phyloP scores from a whole-genome alignment of 2,113 vertebrate genomes.

The Hippocampus mohnikei region DNA sequence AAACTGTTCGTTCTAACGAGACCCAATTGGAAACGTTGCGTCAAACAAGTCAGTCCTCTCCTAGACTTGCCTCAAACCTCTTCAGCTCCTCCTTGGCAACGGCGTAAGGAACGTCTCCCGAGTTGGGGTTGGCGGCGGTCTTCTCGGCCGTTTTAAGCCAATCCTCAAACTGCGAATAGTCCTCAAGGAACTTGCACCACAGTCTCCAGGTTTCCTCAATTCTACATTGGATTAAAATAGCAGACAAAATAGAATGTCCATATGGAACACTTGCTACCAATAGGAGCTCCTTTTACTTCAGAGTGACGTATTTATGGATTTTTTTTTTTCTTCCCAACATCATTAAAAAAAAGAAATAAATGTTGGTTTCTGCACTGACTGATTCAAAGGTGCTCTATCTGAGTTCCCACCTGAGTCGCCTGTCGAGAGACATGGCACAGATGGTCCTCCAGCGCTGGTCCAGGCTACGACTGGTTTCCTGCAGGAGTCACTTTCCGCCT shows the following conservation, averaged over 20 bases:
- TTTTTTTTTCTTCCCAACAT: too few species aligned
- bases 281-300: too few species aligned
- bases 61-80: constrained; percentile 84
- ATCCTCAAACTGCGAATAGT: constrained; percentile 88
- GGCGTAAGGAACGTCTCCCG: constrained; percentile 82
- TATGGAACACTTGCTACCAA: too few species aligned
- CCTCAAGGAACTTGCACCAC: constrained; percentile 90
- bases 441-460: constrained; percentile 94
- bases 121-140: constrained; percentile 81
- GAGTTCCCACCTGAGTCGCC: constrained; percentile 80
- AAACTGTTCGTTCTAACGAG: background rate
- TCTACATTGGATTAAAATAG: constrained; percentile 57
- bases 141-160: constrained; percentile 85
- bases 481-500: constrained; percentile 85
- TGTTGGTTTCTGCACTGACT: background rate
- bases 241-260: too few species aligned
- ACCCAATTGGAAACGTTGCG: background rate
- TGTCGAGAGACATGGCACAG: constrained; percentile 88
- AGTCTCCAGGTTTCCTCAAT: constrained; percentile 92
- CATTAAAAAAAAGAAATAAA: too few species aligned
- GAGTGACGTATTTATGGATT: too few species aligned
- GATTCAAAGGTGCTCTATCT: background rate
- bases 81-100: constrained; percentile 91
- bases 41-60: background rate
- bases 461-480: constrained; percentile 86